These are phyloP conservation scores for Cataglyphis livida DNA, from an alignment of 2,888 invertebrate species.

Conservation along the genomic window DNA sequence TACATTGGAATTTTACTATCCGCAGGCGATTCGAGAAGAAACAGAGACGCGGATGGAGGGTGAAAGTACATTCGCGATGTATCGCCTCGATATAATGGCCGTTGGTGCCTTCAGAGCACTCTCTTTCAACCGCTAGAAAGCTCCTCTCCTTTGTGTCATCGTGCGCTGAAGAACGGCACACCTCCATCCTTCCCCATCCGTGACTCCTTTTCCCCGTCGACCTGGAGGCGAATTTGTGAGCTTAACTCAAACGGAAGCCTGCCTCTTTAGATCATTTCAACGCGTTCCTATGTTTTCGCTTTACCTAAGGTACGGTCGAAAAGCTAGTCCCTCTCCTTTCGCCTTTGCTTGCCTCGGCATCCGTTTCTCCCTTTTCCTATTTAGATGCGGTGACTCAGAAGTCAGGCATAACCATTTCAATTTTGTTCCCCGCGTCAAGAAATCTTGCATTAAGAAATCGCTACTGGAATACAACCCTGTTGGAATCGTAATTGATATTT, in stretches of 20 bases:
- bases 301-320: constrained; percentile 37
- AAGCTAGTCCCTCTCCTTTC: constrained; percentile 13
- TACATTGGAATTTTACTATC: constrained; percentile 42
- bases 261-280: constrained; percentile 47
- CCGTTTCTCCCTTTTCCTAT: constrained; percentile 28
- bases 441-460: constrained; percentile 3
- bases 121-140: constrained; percentile 51
- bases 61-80: constrained; percentile 39
- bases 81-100: constrained; percentile 56
- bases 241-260: constrained; percentile 48
- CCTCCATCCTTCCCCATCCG: not conserved
- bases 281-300: constrained; percentile 50
- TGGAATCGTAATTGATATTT: constrained; percentile 13
- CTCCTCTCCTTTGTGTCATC: constrained; percentile 55
- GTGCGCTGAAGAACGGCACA: constrained; percentile 36
- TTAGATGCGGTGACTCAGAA: constrained; percentile 25
- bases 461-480: not conserved
- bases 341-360: not conserved
- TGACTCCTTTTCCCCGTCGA: constrained; percentile 19
- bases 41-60: constrained; percentile 28
- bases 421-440: constrained; percentile 47
- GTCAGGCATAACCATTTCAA: constrained; percentile 32
- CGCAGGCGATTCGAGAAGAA: constrained; percentile 55
- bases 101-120: constrained; percentile 35
- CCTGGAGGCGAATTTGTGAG: constrained; percentile 46